Base-by-base conservation (phyloP, 2,113 vertebrate genomes). In the Phyllostomus discolor region DNA sequence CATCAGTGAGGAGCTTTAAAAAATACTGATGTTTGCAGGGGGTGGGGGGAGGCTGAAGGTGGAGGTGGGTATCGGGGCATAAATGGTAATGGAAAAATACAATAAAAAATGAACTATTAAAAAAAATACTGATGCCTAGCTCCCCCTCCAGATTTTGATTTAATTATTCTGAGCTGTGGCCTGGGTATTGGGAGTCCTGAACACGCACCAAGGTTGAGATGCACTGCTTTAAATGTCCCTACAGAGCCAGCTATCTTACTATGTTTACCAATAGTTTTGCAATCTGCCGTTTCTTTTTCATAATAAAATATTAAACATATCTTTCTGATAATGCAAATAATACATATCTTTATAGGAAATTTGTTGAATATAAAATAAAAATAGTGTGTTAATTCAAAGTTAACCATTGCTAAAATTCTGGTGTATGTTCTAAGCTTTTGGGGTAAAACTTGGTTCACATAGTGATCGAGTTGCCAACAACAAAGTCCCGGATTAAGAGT, bases 311-410 rank as follows among this genome's bases (percentile, higher is more conserved):
- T 90, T 79, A 84, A 78, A 72, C 38, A 28, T 16, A 22, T 87
- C 88, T 93, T 96, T 72, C 46, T 91, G 33, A n/a, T 93, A 48
- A 82, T 70, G 31, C 84, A 87, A 69, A 43, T 88, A 87, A 35
- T 80, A 31, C 16, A 41, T 72, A 89, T 57, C 43, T 28, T 57
- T 94, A 11, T 41, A 78, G 79, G 38, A 75, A 86, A 94, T 82
- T 87, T 83, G 35, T 1, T 43, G 90, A 96, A 83, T 90, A 28
- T 46, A 70, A 69, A 90, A 81, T 86, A 81, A 59, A 89, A 78
- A 35, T 93, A 78, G 17, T 43, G 5, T 94, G 31, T 66, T 87
- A 90, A 72, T 26, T 43, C n/a, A 62, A 6, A 83, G 48, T 78
- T 92, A 81, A 83, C 59, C 1, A 9, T 54, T 67, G 43, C 95